Conservation (phyloP, 2,113 vertebrate species). For the Catharus bicknelli region DNA sequence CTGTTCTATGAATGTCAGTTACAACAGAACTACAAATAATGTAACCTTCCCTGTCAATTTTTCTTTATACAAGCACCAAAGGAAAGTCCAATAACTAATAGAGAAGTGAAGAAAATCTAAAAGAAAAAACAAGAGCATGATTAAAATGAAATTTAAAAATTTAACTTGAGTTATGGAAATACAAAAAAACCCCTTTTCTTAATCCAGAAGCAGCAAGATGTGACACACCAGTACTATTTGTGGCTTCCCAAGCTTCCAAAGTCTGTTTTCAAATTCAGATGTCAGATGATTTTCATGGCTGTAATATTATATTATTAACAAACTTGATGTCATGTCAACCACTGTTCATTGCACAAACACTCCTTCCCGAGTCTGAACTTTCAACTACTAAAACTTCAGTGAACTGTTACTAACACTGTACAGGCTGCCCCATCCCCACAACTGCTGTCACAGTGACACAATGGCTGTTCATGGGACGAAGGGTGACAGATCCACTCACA, state of each 20-base stretch:
- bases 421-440: not conserved
- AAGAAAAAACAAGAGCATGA: not conserved
- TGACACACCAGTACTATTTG: not conserved
- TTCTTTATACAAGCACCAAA: not conserved
- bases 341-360: not conserved
- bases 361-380: not conserved
- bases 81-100: not conserved
- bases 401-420: not conserved
- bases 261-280: not conserved
- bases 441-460: not conserved
- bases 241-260: not conserved
- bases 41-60: not conserved
- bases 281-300: not conserved
- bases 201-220: not conserved
- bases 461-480: fast-evolving
- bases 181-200: not conserved
- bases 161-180: not conserved
- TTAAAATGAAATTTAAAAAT: not conserved
- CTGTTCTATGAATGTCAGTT: not conserved
- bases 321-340: fast-evolving
- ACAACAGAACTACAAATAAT: not conserved
- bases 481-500: not conserved
- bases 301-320: not conserved
- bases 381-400: not conserved
- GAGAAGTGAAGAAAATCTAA: not conserved